Evolutionary conservation across 1,140 invertebrate genomes (phyloP).

Genomic region (Pararge aegeria): DNA sequence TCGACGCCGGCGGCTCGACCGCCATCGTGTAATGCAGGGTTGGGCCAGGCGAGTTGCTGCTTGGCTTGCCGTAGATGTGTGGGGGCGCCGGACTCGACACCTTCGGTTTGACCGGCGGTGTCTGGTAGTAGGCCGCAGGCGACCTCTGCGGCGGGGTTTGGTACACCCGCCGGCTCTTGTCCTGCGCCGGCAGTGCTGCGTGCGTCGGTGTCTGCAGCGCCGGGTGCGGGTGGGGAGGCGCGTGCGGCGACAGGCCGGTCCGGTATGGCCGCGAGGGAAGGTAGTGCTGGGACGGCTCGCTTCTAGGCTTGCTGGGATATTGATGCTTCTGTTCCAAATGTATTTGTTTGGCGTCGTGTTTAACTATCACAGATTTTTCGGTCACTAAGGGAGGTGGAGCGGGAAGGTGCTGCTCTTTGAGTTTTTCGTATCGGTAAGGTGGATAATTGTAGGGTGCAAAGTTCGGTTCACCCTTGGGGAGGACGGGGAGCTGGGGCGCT

Average conservation of each 20-base stretch:
- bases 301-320: conserved; percentile 83
- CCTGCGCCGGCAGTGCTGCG: conserved; percentile 82
- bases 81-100: conserved; percentile 89
- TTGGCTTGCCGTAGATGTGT: conserved; percentile 88
- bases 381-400: conserved; percentile 82
- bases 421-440: conserved; percentile 69
- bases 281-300: conserved; percentile 82
- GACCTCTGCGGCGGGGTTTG: conserved; percentile 88
- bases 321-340: conserved; percentile 81
- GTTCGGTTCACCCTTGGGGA: conserved; percentile 87
- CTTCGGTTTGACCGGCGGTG: conserved; percentile 84
- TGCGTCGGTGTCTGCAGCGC: conserved; percentile 79
- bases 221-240: conserved; percentile 73
- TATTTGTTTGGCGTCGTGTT: conserved; percentile 85
- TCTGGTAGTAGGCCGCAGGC: conserved; percentile 80
- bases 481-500: conserved; percentile 75
- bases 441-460: conserved; percentile 84
- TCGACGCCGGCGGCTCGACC: conserved; percentile 68
- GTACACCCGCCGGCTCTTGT: conserved; percentile 83
- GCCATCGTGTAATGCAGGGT: conserved; percentile 81
- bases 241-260: conserved; percentile 79
- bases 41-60: conserved; percentile 81
- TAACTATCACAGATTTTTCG: conserved; percentile 89
- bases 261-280: conserved; percentile 82
- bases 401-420: conserved; percentile 80